These are phyloP conservation scores for Lycodopsis pacificus DNA, from an alignment of 2,797 vertebrate species.

Conservation along the genomic window DNA sequence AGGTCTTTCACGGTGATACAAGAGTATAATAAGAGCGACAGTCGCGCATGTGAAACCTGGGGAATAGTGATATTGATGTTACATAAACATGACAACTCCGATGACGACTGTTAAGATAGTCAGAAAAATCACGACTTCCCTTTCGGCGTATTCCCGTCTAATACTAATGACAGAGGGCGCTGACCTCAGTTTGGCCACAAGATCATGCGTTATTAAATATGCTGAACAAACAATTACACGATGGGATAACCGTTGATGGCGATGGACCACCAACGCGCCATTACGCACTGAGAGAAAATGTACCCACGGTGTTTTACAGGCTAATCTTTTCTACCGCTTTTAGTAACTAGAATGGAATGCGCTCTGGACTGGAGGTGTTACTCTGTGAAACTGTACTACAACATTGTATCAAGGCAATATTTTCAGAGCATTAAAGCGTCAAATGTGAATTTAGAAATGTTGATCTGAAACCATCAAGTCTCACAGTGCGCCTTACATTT, in stretches of 20 bases:
- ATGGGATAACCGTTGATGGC: conserved; percentile 55
- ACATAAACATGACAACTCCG: conserved; percentile 27
- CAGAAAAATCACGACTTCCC: background rate
- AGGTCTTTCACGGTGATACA: background rate
- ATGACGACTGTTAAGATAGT: conserved; percentile 47
- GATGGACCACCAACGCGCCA: conserved; percentile 69
- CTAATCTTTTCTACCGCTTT: conserved; percentile 25
- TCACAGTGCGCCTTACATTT: background rate
- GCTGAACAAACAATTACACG: conserved; percentile 23
- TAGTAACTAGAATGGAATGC: conserved; percentile 37
- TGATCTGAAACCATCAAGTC: background rate
- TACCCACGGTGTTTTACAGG: conserved; percentile 24
- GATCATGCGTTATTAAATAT: conserved; percentile 46
- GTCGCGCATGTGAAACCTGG: background rate
- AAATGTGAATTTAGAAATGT: background rate
- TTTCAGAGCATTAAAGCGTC: background rate
- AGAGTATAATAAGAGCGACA: background rate
- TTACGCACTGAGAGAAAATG: conserved; percentile 54
- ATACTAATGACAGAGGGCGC: conserved; percentile 19
- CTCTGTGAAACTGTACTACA: conserved; percentile 20
- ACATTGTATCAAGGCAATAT: background rate
- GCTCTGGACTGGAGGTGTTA: conserved; percentile 31
- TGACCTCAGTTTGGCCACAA: conserved; percentile 15
- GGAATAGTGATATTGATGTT: conserved; percentile 8
- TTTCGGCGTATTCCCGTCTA: background rate